phyloP scores from a whole-genome alignment of 2,888 invertebrate genomes.

The Epistrophella euchroma region DNA sequence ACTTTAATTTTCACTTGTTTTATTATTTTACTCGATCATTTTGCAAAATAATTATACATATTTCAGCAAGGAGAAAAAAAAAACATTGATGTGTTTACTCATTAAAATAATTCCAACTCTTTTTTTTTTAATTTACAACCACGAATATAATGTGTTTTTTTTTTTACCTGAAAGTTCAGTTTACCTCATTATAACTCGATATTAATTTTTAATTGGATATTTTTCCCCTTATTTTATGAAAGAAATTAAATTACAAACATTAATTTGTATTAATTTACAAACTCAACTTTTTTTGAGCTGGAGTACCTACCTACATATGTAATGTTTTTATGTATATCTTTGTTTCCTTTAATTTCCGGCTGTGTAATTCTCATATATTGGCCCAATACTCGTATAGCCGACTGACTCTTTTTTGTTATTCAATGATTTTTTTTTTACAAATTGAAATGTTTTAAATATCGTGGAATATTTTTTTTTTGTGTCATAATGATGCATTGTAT shows the following conservation, averaged over 20 bases:
- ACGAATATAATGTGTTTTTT: background rate
- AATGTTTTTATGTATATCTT: too few relatives aligned
- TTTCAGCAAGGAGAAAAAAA: background rate
- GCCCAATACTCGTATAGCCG: background rate
- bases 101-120: conserved; percentile 7
- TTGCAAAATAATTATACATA: background rate
- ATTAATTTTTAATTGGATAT: conserved; percentile 24
- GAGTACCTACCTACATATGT: too few relatives aligned
- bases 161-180: background rate
- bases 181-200: conserved; percentile 5
- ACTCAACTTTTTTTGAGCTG: background rate
- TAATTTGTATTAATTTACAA: conserved; percentile 4
- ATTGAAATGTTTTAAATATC: background rate
- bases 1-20: background rate
- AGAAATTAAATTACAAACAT: conserved; percentile 22
- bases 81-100: background rate
- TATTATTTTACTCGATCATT: background rate
- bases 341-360: background rate
- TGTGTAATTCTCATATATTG: background rate
- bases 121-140: conserved; percentile 3
- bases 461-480: background rate
- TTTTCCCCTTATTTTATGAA: conserved; percentile 19
- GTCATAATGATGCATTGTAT: background rate
- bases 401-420: background rate
- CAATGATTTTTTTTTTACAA: background rate